Conservation (phyloP, 2,888 invertebrate genomes). For the Cantharis nigra region DNA sequence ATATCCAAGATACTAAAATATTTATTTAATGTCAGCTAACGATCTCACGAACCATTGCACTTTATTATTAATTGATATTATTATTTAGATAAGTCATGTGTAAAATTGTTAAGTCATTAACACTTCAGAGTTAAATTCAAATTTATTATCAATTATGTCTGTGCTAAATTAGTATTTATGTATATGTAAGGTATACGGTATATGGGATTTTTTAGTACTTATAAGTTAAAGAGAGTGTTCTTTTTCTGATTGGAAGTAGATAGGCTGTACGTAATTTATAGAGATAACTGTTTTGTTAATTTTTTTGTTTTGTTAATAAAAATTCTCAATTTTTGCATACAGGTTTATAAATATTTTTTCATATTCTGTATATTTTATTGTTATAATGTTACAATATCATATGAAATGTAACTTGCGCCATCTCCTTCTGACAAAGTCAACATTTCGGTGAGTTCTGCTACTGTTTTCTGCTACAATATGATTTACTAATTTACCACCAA, state of each 20-base stretch:
- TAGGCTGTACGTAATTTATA: not conserved
- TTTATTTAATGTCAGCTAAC: not conserved
- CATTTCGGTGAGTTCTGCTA: not conserved
- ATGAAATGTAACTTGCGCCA: not conserved
- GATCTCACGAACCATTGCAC: not conserved
- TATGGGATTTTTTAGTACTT: not conserved
- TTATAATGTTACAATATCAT: not conserved
- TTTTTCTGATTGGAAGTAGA: not conserved
- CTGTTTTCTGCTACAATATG: not conserved
- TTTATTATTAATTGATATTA: not conserved
- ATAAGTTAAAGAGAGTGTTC: not conserved
- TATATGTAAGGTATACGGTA: not conserved
- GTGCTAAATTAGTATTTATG: not conserved
- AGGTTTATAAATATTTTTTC: no score
- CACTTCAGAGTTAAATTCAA: not conserved
- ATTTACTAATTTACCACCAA: constrained; percentile 2
- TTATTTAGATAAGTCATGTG: not conserved
- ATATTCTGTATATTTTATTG: no score
- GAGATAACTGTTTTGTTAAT: not conserved
- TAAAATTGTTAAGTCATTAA: not conserved
- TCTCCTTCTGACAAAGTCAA: not conserved
- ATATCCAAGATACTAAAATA: not conserved
- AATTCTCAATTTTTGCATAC: no score
- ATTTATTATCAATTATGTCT: not conserved
- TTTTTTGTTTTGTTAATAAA: no score